A percentile compares a stretch with the other conserved stretches of the same genome.
Conservation (phyloP, 2,888 invertebrate species). For the Erannis defoliaria region DNA sequence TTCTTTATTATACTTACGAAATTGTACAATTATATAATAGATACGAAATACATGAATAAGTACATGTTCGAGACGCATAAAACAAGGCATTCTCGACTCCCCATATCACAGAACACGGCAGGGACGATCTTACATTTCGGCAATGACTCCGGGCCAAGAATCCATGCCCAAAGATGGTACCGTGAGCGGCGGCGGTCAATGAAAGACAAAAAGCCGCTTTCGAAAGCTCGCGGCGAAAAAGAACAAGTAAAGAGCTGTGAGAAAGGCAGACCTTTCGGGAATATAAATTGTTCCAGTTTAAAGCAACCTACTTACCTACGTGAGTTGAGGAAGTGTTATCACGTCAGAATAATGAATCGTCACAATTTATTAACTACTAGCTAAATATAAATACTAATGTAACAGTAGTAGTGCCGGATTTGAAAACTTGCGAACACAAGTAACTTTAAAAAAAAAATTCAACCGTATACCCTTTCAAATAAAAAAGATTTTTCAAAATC, state of each 20-base stretch:
- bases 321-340: constrained; percentile 10
- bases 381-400: too few relatives aligned
- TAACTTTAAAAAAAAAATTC: too few relatives aligned
- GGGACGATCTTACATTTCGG: constrained; percentile 34
- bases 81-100: not conserved
- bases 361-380: too few relatives aligned
- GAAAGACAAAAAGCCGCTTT: constrained; percentile 54
- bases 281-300: constrained; percentile 3
- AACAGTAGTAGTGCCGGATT: too few relatives aligned
- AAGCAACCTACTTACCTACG: constrained; percentile 2
- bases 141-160: constrained; percentile 32
- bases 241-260: constrained; percentile 34
- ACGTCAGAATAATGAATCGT: too few relatives aligned
- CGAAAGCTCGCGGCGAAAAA: constrained; percentile 47
- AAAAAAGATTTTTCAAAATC: too few relatives aligned
- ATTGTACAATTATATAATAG: too few relatives aligned
- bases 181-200: constrained; percentile 43
- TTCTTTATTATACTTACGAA: too few relatives aligned
- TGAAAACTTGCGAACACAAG: too few relatives aligned
- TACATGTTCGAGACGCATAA: too few relatives aligned
- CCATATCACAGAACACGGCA: constrained; percentile 5
- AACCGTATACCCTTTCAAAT: too few relatives aligned
- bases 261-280: constrained; percentile 30
- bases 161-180: constrained; percentile 50
- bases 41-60: too few relatives aligned